Conservation (phyloP, 2,113 vertebrate species). For the Suncus etruscus region DNA sequence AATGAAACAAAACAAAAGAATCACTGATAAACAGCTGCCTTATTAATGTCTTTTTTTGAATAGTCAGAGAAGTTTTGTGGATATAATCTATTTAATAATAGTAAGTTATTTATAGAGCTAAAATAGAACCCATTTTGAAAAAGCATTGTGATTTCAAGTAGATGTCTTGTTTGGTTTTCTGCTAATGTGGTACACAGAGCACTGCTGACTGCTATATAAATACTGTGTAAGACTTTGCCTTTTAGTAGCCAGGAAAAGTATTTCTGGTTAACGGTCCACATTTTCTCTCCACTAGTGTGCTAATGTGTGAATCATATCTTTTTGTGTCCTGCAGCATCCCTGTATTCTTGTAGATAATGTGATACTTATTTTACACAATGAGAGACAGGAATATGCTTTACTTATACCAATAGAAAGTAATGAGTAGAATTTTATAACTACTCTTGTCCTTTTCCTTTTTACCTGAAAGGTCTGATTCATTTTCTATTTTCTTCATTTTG, state of each 20-base stretch:
- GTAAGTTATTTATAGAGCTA: not conserved
- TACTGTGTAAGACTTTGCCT: not conserved
- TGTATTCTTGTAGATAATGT: not conserved
- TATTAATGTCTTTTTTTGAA: constrained; percentile 47
- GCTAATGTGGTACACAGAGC: not conserved
- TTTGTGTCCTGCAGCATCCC: not conserved
- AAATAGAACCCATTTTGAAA: constrained; percentile 27
- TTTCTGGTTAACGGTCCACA: constrained; percentile 40
- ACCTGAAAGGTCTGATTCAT: not conserved
- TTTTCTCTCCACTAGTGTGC: constrained; percentile 28
- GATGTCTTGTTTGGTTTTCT: constrained; percentile 48
- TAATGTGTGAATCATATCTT: constrained; percentile 43
- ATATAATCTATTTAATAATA: not conserved
- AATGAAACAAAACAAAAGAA: not conserved
- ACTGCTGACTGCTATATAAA: not conserved
- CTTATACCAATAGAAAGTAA: constrained; percentile 26
- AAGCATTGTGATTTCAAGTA: constrained; percentile 24
- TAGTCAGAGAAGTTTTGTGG: constrained; percentile 49
- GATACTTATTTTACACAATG: constrained; percentile 38
- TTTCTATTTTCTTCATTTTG: constrained; percentile 11
- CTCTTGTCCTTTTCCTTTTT: constrained; percentile 43
- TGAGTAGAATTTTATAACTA: constrained; percentile 7
- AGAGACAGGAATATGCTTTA: constrained; percentile 43
- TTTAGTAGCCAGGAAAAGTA: constrained; percentile 9
- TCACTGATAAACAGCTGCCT: not conserved